phyloP scores from a whole-genome alignment of 2,888 invertebrate genomes.

The Drepanosiphum platanoidis region DNA sequence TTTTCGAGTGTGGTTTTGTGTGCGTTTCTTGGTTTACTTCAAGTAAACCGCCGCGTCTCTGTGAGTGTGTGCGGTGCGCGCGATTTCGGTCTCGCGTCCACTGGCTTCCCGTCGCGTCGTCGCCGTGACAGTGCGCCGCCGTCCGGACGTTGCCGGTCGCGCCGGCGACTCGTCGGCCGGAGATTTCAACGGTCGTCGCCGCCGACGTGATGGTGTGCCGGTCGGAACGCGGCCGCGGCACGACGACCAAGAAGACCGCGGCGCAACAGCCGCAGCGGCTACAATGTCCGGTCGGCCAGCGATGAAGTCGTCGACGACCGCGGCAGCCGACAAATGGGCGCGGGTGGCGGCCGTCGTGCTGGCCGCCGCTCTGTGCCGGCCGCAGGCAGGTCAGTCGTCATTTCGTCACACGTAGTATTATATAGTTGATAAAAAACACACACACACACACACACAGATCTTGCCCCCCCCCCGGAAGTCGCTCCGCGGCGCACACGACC shows the following conservation, averaged over 20 bases:
- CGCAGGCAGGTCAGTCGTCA: not conserved
- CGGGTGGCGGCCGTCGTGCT: slow-evolving; percentile 14
- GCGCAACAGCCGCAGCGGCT: no score
- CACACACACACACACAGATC: no score
- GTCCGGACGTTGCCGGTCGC: not conserved
- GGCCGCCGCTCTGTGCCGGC: not conserved
- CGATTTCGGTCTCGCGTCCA: not conserved
- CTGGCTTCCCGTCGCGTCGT: not conserved
- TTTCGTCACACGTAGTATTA: no score
- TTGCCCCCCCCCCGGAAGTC: no score
- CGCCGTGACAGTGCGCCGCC: not conserved
- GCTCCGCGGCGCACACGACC: fast-evolving
- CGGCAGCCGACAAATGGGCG: not conserved
- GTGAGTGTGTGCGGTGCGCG: not conserved
- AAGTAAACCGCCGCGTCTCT: not conserved
- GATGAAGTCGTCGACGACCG: slow-evolving; percentile 14
- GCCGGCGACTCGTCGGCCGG: not conserved
- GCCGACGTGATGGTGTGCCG: slow-evolving; percentile 26
- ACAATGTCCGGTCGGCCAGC: slow-evolving; percentile 7
- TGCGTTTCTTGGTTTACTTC: not conserved
- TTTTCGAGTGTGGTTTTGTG: not conserved
- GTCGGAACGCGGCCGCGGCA: not conserved
- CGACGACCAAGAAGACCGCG: not conserved
- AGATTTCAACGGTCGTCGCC: not conserved
- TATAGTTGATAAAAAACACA: no score